phyloP scores from a whole-genome alignment of 1,140 invertebrate species.

The Drosophila kurseongensis region DNA sequence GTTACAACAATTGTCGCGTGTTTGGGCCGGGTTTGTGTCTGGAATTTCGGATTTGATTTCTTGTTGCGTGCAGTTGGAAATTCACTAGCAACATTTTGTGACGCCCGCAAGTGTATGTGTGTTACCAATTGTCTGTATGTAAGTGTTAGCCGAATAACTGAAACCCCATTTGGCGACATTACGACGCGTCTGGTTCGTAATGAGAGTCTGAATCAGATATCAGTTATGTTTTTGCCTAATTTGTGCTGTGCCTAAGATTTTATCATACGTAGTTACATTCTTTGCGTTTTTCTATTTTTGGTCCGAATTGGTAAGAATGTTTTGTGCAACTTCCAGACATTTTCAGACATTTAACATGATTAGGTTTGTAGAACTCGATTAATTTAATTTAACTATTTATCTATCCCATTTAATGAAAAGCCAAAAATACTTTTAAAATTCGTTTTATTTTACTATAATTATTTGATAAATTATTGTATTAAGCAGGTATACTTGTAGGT shows the following conservation, averaged over 20 bases:
- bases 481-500: background rate
- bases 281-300: background rate
- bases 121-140: background rate
- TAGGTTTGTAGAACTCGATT: no score
- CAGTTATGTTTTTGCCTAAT: conserved; percentile 29
- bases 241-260: conserved; percentile 7
- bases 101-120: conserved; percentile 4
- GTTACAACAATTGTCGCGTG: conserved; percentile 64
- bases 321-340: background rate
- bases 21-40: conserved; percentile 40
- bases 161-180: conserved; percentile 38
- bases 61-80: conserved; percentile 52
- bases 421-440: background rate
- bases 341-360: no score
- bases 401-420: background rate
- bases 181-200: conserved; percentile 44
- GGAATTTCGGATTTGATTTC: conserved; percentile 61
- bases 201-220: conserved; percentile 52
- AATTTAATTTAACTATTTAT: no score
- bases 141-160: conserved; percentile 13
- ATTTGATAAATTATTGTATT: conserved; percentile 37
- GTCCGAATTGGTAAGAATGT: background rate
- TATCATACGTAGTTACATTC: conserved; percentile 21
- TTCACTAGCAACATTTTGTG: conserved; percentile 36
- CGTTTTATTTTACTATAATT: conserved; percentile 22